Evolutionary conservation across 2,888 invertebrate species (phyloP).

Genomic region (Trachelus troglodyta): DNA sequence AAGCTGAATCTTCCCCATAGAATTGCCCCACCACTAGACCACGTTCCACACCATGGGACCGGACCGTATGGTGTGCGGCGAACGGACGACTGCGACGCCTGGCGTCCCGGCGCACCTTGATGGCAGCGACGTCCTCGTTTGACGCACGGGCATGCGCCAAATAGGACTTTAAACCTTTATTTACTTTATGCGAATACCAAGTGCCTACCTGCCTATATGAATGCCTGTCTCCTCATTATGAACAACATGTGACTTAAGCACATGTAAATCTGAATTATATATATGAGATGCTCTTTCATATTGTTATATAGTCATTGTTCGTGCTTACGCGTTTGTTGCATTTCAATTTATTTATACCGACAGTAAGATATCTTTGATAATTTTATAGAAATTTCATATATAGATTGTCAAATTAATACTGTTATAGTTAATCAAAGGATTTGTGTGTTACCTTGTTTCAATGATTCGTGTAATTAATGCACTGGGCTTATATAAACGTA

Average conservation of each 20-base stretch:
- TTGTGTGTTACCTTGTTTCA: no score
- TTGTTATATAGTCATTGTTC: neutral
- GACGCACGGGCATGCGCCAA: slow-evolving; percentile 2
- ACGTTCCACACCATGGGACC: slow-evolving; percentile 5
- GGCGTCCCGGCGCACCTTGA: slow-evolving; percentile 13
- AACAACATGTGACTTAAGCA: neutral
- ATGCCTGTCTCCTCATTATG: neutral
- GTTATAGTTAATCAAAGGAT: no score
- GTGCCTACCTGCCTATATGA: neutral
- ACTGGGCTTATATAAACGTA: no score
- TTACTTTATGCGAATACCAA: neutral
- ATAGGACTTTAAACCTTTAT: neutral
- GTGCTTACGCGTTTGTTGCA: neutral
- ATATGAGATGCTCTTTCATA: neutral
- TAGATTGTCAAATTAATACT: no score
- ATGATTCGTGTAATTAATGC: no score
- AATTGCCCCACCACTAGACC: slow-evolving; percentile 35
- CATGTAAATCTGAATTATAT: neutral
- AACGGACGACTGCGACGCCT: slow-evolving; percentile 33
- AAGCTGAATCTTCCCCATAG: slow-evolving; percentile 40
- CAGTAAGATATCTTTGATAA: no score
- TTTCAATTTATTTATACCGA: neutral
- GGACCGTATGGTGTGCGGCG: slow-evolving; percentile 22
- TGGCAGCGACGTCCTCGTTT: neutral
- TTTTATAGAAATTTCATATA: neutral